These are phyloP conservation scores for Scaptomyza reducta DNA, from an alignment of 2,888 invertebrate genomes.

Conservation along the genomic window DNA sequence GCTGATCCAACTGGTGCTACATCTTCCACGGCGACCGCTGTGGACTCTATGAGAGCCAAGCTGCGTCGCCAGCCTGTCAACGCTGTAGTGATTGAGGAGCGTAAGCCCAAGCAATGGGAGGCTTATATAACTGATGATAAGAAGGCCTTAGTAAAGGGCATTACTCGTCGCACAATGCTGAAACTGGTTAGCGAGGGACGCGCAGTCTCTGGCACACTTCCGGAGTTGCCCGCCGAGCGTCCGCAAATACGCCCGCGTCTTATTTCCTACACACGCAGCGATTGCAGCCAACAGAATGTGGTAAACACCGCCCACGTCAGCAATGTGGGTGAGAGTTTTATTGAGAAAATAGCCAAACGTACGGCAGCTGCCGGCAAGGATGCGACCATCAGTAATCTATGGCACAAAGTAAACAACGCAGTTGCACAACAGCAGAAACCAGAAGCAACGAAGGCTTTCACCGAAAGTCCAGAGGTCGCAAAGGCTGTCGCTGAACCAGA, in stretches of 20 bases:
- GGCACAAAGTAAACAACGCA: constrained; percentile 79
- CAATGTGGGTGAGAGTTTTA: constrained; percentile 72
- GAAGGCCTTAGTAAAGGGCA: constrained; percentile 65
- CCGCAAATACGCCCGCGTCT: constrained; percentile 82
- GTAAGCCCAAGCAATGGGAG: constrained; percentile 51
- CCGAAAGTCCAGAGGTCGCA: constrained; percentile 38
- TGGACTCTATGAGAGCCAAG: constrained; percentile 58
- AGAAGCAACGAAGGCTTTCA: constrained; percentile 59
- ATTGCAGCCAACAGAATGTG: constrained; percentile 44
- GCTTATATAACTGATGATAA: constrained; percentile 60
- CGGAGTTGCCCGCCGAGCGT: constrained; percentile 82
- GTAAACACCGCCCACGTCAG: constrained; percentile 34
- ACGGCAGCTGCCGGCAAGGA: constrained; percentile 69
- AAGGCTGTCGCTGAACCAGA: not conserved
- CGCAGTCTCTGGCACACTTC: constrained; percentile 81
- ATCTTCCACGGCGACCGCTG: constrained; percentile 25
- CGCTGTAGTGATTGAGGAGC: constrained; percentile 30
- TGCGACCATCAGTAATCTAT: constrained; percentile 72
- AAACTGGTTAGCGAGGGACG: constrained; percentile 74
- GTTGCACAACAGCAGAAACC: constrained; percentile 62
- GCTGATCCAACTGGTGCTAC: constrained; percentile 57
- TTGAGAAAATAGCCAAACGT: constrained; percentile 81
- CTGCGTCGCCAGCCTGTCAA: constrained; percentile 61
- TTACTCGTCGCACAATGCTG: constrained; percentile 73
- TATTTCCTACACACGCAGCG: constrained; percentile 64